phyloP scores from a whole-genome alignment of 2,888 invertebrate genomes.

The Pachymerium ferrugineum region DNA sequence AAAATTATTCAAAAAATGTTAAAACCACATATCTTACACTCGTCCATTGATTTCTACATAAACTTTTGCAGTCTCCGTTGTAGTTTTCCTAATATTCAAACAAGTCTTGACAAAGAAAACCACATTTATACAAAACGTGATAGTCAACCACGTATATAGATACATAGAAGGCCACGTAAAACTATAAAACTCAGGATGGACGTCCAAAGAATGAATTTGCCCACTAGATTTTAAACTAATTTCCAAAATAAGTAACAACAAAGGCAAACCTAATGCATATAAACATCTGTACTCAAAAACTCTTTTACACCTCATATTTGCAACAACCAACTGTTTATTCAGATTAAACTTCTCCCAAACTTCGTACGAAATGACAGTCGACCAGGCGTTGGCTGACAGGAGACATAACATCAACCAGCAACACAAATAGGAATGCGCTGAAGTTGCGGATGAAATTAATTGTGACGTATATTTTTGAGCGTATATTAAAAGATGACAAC shows the following conservation, averaged over 20 bases:
- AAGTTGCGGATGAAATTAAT: neutral
- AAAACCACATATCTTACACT: neutral
- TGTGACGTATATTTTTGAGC: neutral
- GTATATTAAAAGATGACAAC: neutral
- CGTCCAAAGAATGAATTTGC: neutral
- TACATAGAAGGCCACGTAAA: neutral
- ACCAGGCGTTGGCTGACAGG: neutral
- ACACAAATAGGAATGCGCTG: neutral
- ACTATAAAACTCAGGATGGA: neutral
- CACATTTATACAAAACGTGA: neutral
- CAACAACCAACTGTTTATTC: too few relatives aligned
- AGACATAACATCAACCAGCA: neutral
- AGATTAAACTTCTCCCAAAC: neutral
- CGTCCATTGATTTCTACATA: neutral
- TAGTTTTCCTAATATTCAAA: neutral
- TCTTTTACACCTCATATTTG: too few relatives aligned
- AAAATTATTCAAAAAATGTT: neutral
- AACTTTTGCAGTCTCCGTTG: neutral
- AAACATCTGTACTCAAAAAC: neutral
- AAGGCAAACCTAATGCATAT: too few relatives aligned
- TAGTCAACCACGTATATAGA: neutral
- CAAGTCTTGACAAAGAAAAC: neutral
- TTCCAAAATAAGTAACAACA: too few relatives aligned
- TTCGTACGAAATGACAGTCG: neutral
- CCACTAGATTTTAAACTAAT: too few relatives aligned